phyloP scores from a whole-genome alignment of 2,888 invertebrate genomes.

The Campaea margaritaria region DNA sequence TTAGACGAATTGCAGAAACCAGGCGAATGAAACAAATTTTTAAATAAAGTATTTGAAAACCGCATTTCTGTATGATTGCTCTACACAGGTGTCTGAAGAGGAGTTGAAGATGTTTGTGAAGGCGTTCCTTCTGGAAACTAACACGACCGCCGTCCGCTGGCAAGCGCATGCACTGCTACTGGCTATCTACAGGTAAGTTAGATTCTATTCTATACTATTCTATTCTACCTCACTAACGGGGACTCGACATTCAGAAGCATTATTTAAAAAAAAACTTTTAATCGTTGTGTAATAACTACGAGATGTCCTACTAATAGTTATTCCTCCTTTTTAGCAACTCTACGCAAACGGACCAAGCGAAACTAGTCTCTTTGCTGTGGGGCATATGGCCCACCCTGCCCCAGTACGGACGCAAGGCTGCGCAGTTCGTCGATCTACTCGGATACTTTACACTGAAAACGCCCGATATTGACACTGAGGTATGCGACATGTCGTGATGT shows the following conservation, averaged over 20 bases:
- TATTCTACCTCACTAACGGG: no score
- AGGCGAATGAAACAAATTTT: no score
- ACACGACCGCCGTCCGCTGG: conserved; percentile 96
- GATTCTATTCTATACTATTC: no score
- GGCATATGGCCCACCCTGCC: conserved; percentile 95
- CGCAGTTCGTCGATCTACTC: conserved; percentile 98
- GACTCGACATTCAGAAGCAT: no score
- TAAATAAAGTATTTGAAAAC: no score
- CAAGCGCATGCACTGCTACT: conserved; percentile 95
- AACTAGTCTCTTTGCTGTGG: conserved; percentile 94
- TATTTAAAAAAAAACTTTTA: no score
- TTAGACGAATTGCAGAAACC: no score
- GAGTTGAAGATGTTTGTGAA: conserved; percentile 91
- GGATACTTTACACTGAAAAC: conserved; percentile 97
- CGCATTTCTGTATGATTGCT: no score
- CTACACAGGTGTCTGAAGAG: conserved; percentile 82
- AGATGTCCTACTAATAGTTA: no score
- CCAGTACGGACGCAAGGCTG: conserved; percentile 96
- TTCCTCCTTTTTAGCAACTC: conserved; percentile 92
- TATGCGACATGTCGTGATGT: no score
- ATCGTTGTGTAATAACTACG: no score
- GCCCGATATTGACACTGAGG: conserved; percentile 88
- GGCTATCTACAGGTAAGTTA: conserved; percentile 92
- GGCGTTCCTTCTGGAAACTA: conserved; percentile 96
- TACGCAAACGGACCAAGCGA: conserved; percentile 90